Evolutionary conservation across 1,140 invertebrate species (phyloP), one percentile per base, ranked within the genome.

Genomic region (Drosophila erecta): DNA sequence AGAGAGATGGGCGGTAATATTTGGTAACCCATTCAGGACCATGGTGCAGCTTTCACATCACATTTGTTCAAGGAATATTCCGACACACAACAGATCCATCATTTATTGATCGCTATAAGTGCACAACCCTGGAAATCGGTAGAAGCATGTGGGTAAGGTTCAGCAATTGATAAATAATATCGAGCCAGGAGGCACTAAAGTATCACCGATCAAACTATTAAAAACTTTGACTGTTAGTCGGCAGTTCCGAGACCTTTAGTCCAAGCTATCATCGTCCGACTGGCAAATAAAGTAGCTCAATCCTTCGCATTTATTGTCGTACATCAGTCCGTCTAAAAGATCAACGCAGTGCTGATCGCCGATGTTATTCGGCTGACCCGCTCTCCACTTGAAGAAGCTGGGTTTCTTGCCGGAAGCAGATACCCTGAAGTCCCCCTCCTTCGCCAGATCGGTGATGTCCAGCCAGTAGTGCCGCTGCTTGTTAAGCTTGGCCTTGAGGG

Each of bases 41-140:
- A 49, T 11, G 69, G 53, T 3, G 50, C 61, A 10, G 69, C 37
- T 15, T 70, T 70, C 17, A 70, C 57, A 14, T 43, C 57, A 6
- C 22, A 53, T 10, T 41, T 41, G 8, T 60, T 70, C 15, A 47
- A 55, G 24, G 33, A 60, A 44, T 60, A 69, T 20, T 69, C 56
- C 24, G 47, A 55, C 14, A 15, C n/a, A 40, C 38, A 40, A 6
- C n/a, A 40, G 38, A 40, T 40, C n/a, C 38, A 40, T 12, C 14
- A 38, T 24, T 17, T 17, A 17, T 17, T 17, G 17, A 17, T 17
- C 22, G 22, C 22, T 24, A 24, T 2, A 24, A 24, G 3, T 24
- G 22, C 4, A 24, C 22, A 17, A 17, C 17, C 17, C 17, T 17
- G 17, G 17, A 17, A 17, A 17, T 17, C 1, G 17, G 17, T 17